Conservation (phyloP, 2,113 vertebrate species). For the Phylloscopus trochilus region DNA sequence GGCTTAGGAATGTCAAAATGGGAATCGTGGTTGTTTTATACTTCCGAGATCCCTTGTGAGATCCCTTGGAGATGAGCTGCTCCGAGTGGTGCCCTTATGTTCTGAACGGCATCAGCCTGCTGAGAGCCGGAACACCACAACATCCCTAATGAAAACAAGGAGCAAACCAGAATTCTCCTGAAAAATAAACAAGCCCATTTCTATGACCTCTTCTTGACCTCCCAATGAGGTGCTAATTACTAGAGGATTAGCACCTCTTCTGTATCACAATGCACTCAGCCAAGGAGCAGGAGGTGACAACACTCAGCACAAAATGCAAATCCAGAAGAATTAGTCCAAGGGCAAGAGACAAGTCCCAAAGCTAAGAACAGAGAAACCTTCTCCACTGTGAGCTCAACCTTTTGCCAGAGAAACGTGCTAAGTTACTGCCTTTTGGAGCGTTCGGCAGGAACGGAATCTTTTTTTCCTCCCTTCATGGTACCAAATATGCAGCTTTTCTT, state of each 20-base stretch:
- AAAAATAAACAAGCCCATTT: slow-evolving; percentile 56
- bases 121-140: background rate
- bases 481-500: background rate
- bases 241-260: slow-evolving; percentile 72
- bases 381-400: background rate
- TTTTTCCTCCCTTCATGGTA: background rate
- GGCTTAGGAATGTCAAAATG: background rate
- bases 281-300: slow-evolving; percentile 45
- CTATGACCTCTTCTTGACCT: slow-evolving; percentile 59
- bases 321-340: slow-evolving; percentile 19
- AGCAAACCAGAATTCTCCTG: slow-evolving; percentile 46
- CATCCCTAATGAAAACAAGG: slow-evolving; percentile 64
- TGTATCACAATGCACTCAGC: slow-evolving; percentile 40
- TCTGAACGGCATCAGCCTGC: background rate
- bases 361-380: background rate
- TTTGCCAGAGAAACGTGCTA: background rate
- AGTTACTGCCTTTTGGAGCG: background rate
- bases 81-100: background rate
- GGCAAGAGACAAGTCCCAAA: background rate
- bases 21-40: background rate
- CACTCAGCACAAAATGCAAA: background rate
- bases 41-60: background rate
- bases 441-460: background rate
- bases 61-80: background rate
- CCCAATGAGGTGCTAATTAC: slow-evolving; percentile 74